Conservation (phyloP, 2,888 invertebrate species). For the Leptinotarsa juncta region DNA sequence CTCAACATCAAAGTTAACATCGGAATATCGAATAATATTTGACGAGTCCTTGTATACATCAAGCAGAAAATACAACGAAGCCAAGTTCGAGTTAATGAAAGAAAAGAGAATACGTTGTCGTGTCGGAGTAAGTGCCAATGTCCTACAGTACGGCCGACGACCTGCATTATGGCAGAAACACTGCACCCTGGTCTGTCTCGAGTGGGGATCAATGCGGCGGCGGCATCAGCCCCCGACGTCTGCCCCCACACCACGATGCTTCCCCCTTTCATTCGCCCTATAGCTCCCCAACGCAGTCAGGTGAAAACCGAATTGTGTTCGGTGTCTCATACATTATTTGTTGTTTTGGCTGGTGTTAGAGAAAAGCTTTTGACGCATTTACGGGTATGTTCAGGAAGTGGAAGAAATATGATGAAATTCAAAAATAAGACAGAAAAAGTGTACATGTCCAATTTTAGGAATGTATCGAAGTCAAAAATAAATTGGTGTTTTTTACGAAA, state of each 20-base stretch:
- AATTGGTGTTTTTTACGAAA: no score
- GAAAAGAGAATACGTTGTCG: constrained; percentile 16
- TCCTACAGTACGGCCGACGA: constrained; percentile 61
- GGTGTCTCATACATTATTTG: constrained; percentile 20
- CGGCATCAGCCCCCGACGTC: constrained; percentile 69
- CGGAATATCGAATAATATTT: neutral
- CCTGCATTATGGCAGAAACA: constrained; percentile 61
- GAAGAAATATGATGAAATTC: no score
- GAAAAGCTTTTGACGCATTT: neutral
- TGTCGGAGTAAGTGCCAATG: constrained; percentile 54
- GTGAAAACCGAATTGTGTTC: constrained; percentile 30
- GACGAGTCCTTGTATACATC: neutral
- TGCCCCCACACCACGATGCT: constrained; percentile 66
- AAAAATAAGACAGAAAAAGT: no score
- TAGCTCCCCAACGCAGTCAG: constrained; percentile 19
- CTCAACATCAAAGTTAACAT: no score
- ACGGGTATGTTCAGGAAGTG: neutral
- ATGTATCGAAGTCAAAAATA: no score
- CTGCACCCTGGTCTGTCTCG: constrained; percentile 66
- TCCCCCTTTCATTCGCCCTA: neutral
- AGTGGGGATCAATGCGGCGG: constrained; percentile 68
- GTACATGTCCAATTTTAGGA: no score
- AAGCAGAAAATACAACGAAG: neutral
- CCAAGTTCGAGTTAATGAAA: constrained; percentile 18
- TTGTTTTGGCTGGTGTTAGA: constrained; percentile 13